Percentiles rank a stretch among this genome's conserved stretches.
Evolutionary conservation across 2,113 vertebrate genomes (phyloP).

Genomic region (Sylvilagus bachmani): DNA sequence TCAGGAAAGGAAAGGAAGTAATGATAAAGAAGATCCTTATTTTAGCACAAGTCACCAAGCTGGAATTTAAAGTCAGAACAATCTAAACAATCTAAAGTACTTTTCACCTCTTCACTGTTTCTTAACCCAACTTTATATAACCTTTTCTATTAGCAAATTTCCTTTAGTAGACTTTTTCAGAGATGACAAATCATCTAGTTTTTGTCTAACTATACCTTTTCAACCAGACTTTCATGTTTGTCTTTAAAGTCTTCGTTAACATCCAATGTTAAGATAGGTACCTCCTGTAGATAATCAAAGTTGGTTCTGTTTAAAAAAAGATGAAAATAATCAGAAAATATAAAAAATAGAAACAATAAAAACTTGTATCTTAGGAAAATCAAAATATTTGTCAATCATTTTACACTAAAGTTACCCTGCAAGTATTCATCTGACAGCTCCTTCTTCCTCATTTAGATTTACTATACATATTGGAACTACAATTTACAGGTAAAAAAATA

Average conservation of each 20-base stretch:
- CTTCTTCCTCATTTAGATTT: conserved; percentile 49
- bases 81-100: conserved; percentile 26
- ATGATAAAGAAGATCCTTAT: conserved; percentile 1
- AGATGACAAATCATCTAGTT: not conserved
- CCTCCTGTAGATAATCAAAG: conserved; percentile 92
- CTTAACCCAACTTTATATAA: not conserved
- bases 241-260: conserved; percentile 94
- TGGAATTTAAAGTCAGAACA: conserved; percentile 44
- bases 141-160: conserved; percentile 17
- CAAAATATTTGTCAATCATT: not conserved
- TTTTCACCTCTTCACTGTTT: conserved; percentile 16
- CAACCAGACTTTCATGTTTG: conserved; percentile 91
- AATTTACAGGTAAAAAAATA: conserved; percentile 34
- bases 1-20: not conserved
- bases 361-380: conserved; percentile 14
- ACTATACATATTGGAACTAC: not conserved
- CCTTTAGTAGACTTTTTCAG: conserved; percentile 40
- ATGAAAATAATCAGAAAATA: conserved; percentile 61
- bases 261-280: conserved; percentile 94
- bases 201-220: conserved; percentile 91
- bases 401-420: not conserved
- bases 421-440: not conserved
- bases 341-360: conserved; percentile 50
- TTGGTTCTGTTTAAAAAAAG: conserved; percentile 88
- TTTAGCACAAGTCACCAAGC: conserved; percentile 44